Evolutionary conservation across 2,888 invertebrate genomes (phyloP), one percentile per base, ranked within the genome.

Genomic region (Drosophila colorata): DNA sequence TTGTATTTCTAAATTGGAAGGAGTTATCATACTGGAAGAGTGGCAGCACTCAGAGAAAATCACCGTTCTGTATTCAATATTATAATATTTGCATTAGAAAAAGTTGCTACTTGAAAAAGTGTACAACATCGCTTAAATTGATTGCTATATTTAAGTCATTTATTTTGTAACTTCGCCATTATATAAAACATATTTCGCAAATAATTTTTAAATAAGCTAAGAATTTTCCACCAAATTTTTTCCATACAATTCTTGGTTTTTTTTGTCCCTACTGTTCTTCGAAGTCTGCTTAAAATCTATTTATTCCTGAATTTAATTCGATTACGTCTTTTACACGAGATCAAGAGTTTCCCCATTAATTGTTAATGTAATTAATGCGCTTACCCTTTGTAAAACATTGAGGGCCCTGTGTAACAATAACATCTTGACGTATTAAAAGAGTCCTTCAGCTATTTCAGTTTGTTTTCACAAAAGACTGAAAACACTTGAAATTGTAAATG

Each of bases 291-390:
- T 13, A 14, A 9, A 18, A 31, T 18, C 28, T 28, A 40, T 52
- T 52, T 40, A 18, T 28, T 20, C 4, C 1, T 2, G 31, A 8
- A 38, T 59, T 44, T 16, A 25, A 40, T 40, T 58, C 31, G 41
- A 25, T 59, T 53, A 59, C 31, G 31, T 13, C 38, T 23, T 11
- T 5, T 3, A 4, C 8, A 38, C 16, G 31, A 25, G 23, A 16
- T 8, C 18, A 25, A 18, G 25, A 18, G 23, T 28, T 46, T 33
- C 2, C 46, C 56, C 49, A 57, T 64, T 40, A 46, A 51, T 56
- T 51, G 49, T 33, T 57, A 47, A 57, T 37, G 16, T 18, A 14
- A 20, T 55, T 65, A 33, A 66, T 53, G 52, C 52, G 47, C 31
- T 46, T 61, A 46, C 56, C 37, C 40, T 51, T 46, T 9, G 11